phyloP scores from a whole-genome alignment of 2,797 vertebrate species.

The Sebastes minor region DNA sequence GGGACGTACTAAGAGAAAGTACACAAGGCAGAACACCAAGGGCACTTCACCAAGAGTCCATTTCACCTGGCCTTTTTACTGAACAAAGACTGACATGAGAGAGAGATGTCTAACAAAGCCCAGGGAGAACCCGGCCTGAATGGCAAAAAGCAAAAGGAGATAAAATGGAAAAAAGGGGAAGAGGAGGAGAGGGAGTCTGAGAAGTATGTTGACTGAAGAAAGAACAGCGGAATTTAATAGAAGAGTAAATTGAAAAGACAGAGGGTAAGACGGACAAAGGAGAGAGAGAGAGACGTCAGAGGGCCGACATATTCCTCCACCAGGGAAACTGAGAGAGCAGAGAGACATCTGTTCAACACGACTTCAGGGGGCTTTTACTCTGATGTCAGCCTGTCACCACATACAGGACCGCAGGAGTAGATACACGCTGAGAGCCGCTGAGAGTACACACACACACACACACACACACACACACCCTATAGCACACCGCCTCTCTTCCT shows the following conservation, averaged over 20 bases:
- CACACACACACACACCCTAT: conserved; percentile 1
- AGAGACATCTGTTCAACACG: conserved; percentile 74
- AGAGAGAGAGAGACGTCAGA: background rate
- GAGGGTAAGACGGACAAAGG: background rate
- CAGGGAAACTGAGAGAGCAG: conserved; percentile 49
- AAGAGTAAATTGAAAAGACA: conserved; percentile 25
- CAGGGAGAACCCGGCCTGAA: conserved; percentile 18
- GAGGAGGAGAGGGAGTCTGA: background rate
- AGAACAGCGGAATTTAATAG: conserved; percentile 2
- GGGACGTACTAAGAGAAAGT: conserved; percentile 27
- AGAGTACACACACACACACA: conserved; percentile 23
- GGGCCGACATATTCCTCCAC: conserved; percentile 38
- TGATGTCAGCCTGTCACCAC: conserved; percentile 75
- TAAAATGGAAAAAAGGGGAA: background rate
- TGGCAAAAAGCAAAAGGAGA: conserved; percentile 14
- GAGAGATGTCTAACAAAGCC: conserved; percentile 50
- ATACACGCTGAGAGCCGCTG: conserved; percentile 54
- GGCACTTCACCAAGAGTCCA: conserved; percentile 46
- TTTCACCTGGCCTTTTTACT: conserved; percentile 60
- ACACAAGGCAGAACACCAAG: conserved; percentile 35
- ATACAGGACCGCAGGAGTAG: conserved; percentile 61
- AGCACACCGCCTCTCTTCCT: background rate
- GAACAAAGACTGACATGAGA: conserved; percentile 49
- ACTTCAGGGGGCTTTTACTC: conserved; percentile 73
- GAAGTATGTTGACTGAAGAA: conserved; percentile 8